Percentiles rank a stretch among this genome's conserved stretches.
Evolutionary conservation across 1,140 invertebrate species (phyloP).

Genomic region (Magallana gigas): DNA sequence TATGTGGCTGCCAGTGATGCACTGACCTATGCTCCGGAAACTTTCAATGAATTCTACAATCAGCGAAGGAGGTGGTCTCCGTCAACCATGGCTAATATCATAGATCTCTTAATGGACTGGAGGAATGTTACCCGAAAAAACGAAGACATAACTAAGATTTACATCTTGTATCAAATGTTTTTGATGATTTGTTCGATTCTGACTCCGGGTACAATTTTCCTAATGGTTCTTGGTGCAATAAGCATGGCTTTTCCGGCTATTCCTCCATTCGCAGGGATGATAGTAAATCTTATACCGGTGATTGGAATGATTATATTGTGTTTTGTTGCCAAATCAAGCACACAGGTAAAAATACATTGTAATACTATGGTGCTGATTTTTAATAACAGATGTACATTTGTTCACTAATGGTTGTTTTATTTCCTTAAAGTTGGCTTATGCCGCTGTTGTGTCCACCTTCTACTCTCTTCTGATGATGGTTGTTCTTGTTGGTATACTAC

Average conservation of each 20-base stretch:
- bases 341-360: constrained; percentile 78
- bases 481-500: constrained; percentile 74
- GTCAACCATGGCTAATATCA: constrained; percentile 85
- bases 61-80: constrained; percentile 84
- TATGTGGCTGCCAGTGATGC: constrained; percentile 84
- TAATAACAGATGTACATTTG: neutral
- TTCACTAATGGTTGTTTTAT: neutral
- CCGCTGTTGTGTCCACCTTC: constrained; percentile 61
- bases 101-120: constrained; percentile 81
- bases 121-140: constrained; percentile 73
- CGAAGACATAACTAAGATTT: constrained; percentile 67
- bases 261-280: constrained; percentile 79
- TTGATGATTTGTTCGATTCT: constrained; percentile 82
- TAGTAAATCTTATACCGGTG: constrained; percentile 81
- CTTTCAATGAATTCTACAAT: constrained; percentile 84
- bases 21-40: constrained; percentile 84
- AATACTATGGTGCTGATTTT: neutral
- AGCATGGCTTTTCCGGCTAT: constrained; percentile 80
- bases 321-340: constrained; percentile 78
- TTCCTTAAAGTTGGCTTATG: constrained; percentile 16
- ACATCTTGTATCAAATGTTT: constrained; percentile 73
- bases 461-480: constrained; percentile 78
- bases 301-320: constrained; percentile 80
- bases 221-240: constrained; percentile 84
- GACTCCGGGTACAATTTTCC: constrained; percentile 84